Evolutionary conservation across 2,113 vertebrate species (phyloP).

Genomic region (Aspiorhynchus laticeps): DNA sequence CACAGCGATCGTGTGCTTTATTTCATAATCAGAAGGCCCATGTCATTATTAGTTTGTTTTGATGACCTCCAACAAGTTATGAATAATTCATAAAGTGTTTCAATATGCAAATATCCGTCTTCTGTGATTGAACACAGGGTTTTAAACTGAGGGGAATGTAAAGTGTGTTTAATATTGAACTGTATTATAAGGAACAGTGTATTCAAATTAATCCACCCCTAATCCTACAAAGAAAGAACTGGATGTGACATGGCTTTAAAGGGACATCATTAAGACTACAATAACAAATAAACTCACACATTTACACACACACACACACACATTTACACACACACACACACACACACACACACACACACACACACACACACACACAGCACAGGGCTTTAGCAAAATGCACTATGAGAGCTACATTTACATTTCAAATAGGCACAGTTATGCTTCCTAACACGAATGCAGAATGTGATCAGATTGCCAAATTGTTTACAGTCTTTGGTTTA

Average conservation of each 20-base stretch:
- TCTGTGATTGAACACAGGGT: slow-evolving; percentile 40
- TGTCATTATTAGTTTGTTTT: slow-evolving; percentile 44
- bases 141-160: slow-evolving; percentile 36
- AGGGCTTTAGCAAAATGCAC: background rate
- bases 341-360: slow-evolving; percentile 1
- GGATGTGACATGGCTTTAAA: slow-evolving; percentile 46
- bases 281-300: slow-evolving; percentile 7
- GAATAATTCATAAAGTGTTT: slow-evolving; percentile 50
- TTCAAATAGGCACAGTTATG: background rate
- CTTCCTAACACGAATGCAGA: background rate
- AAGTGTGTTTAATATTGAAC: slow-evolving; percentile 51
- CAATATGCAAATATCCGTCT: slow-evolving; percentile 44
- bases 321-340: slow-evolving; percentile 7
- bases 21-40: slow-evolving; percentile 17
- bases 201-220: slow-evolving; percentile 56
- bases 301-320: slow-evolving; percentile 5
- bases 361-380: slow-evolving; percentile 8
- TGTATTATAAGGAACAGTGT: slow-evolving; percentile 33
- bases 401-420: background rate
- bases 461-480: background rate
- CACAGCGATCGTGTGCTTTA: slow-evolving; percentile 18
- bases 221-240: slow-evolving; percentile 56
- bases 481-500: background rate
- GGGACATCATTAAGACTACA: slow-evolving; percentile 48
- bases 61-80: slow-evolving; percentile 50